Evolutionary conservation across 2,797 vertebrate species (phyloP).

Genomic region (Poeciliopsis paucimaculata): DNA sequence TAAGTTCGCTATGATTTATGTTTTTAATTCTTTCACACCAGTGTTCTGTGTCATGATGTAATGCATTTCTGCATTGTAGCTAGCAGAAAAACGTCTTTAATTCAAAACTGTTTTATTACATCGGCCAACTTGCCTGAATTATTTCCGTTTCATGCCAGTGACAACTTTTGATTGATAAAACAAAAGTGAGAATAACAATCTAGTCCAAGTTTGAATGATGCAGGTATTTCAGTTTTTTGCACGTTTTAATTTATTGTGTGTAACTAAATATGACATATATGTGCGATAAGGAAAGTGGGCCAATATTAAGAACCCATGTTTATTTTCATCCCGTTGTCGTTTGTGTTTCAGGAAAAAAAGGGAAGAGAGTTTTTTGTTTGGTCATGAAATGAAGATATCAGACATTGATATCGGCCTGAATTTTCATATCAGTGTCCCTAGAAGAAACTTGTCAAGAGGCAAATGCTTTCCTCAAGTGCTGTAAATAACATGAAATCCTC

Average conservation of each 20-base stretch:
- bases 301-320: not conserved
- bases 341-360: not conserved
- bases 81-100: not conserved
- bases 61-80: not conserved
- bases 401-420: not conserved
- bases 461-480: not conserved
- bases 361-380: not conserved
- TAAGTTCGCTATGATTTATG: not conserved
- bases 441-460: not conserved
- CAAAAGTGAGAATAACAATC: not conserved
- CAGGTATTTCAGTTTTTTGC: not conserved
- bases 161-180: not conserved
- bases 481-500: constrained; percentile 2
- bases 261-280: not conserved
- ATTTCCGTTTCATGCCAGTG: not conserved
- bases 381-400: not conserved
- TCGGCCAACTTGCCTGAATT: not conserved
- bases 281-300: not conserved
- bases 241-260: not conserved
- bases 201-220: not conserved
- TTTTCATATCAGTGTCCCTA: not conserved
- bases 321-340: not conserved
- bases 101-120: not conserved
- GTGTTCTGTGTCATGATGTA: not conserved
- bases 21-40: not conserved